These are phyloP conservation scores for Epizoanthus stellaris DNA, from an alignment of 92 coral and sea anemone species.

Conservation along the genomic window DNA sequence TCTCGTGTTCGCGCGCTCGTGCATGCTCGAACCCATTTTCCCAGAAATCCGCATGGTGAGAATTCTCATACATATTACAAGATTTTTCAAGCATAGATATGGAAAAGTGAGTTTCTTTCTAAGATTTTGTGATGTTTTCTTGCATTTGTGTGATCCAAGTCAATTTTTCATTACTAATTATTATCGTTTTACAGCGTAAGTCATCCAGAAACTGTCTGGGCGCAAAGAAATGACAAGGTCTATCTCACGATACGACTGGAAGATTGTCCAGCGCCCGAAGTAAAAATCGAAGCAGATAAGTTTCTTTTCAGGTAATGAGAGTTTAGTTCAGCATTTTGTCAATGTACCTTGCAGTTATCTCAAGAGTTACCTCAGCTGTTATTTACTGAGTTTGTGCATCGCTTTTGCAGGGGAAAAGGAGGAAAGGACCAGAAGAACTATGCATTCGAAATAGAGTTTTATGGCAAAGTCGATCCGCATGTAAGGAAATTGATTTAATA, in stretches of 20 bases:
- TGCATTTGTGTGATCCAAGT: not conserved
- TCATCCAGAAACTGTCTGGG: conserved; percentile 88
- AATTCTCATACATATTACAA: not conserved
- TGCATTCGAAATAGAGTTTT: conserved; percentile 77
- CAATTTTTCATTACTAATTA: not conserved
- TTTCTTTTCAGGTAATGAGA: conserved; percentile 73
- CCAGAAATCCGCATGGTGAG: conserved; percentile 42
- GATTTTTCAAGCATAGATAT: not conserved
- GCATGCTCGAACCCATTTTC: conserved; percentile 15
- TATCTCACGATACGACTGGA: conserved; percentile 80
- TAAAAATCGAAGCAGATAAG: conserved; percentile 61
- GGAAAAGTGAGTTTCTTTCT: conserved; percentile 25
- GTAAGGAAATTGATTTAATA: conserved; percentile 53
- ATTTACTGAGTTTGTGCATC: not conserved
- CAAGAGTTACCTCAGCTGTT: not conserved
- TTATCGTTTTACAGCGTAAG: conserved; percentile 52
- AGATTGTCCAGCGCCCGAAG: conserved; percentile 79
- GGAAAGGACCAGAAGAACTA: conserved; percentile 89
- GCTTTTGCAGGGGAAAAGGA: conserved; percentile 74
- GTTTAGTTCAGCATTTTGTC: not conserved
- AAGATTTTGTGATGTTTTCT: not conserved
- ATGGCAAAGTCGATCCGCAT: conserved; percentile 73
- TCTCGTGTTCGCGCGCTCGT: conserved; percentile 7
- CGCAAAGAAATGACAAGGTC: conserved; percentile 88
- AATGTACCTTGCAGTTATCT: conserved; percentile 6